A percentile compares a stretch with the other conserved stretches of the same genome.
Conservation (phyloP, 2,113 vertebrate genomes). For the Falco punctatus region DNA sequence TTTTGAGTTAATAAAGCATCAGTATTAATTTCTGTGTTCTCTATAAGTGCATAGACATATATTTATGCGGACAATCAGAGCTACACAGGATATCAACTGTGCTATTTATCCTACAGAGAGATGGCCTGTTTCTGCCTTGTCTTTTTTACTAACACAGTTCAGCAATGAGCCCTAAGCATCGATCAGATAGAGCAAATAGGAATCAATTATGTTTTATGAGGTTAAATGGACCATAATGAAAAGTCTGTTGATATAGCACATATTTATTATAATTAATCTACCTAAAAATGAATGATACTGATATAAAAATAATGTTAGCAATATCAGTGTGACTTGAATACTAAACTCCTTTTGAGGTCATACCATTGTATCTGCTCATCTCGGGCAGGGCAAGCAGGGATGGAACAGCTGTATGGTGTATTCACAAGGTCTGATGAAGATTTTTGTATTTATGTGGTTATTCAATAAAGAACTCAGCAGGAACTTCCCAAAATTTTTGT, state of each 20-base stretch:
- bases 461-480: neutral
- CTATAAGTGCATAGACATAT: neutral
- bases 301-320: constrained; percentile 64
- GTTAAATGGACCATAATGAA: constrained; percentile 72
- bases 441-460: neutral
- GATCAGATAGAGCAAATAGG: constrained; percentile 70
- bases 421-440: neutral
- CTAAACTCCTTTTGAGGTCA: constrained; percentile 20
- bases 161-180: constrained; percentile 57
- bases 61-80: constrained; percentile 30
- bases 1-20: constrained; percentile 22
- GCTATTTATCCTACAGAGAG: constrained; percentile 9
- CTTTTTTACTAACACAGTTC: constrained; percentile 36
- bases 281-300: constrained; percentile 73
- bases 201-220: constrained; percentile 76
- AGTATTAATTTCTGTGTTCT: constrained; percentile 5
- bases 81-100: neutral
- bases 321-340: constrained; percentile 20
- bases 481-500: neutral
- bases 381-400: neutral
- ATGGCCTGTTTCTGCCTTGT: neutral
- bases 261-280: constrained; percentile 74
- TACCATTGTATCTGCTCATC: neutral
- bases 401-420: neutral
- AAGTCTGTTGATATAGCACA: constrained; percentile 72